Evolutionary conservation across 2,797 vertebrate species (phyloP).

Genomic region (Pteropus rufus): DNA sequence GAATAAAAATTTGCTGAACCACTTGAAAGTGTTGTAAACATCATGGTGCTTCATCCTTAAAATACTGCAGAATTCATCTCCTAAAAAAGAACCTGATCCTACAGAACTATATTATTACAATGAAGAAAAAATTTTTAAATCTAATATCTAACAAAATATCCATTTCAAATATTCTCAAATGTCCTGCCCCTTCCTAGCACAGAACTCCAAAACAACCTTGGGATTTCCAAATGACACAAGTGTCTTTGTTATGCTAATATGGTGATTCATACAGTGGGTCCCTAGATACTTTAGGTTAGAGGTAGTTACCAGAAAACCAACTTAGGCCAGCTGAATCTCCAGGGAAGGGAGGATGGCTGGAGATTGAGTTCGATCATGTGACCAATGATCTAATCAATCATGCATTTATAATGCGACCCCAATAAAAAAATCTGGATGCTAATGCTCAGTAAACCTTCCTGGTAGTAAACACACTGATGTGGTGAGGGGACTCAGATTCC

Average conservation of each 20-base stretch:
- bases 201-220: not conserved
- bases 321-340: not conserved
- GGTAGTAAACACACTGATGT: not conserved
- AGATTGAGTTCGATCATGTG: not conserved
- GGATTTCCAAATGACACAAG: not conserved
- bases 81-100: not conserved
- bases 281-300: not conserved
- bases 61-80: not conserved
- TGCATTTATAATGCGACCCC: not conserved
- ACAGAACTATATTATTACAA: not conserved
- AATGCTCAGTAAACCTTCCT: not conserved
- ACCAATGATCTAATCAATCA: not conserved
- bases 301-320: not conserved
- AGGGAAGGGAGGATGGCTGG: not conserved
- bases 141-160: not conserved
- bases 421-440: not conserved
- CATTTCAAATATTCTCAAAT: not conserved
- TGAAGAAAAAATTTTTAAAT: not conserved
- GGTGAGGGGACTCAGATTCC: not conserved
- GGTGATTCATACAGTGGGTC: too few relatives aligned
- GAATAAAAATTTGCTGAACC: not conserved
- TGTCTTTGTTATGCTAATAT: not conserved
- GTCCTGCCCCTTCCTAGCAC: not conserved
- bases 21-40: not conserved
- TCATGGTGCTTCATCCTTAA: not conserved